Percentiles rank a stretch among this genome's conserved stretches.
Conservation (phyloP, 2,888 invertebrate genomes). For the Idaea aversata region DNA sequence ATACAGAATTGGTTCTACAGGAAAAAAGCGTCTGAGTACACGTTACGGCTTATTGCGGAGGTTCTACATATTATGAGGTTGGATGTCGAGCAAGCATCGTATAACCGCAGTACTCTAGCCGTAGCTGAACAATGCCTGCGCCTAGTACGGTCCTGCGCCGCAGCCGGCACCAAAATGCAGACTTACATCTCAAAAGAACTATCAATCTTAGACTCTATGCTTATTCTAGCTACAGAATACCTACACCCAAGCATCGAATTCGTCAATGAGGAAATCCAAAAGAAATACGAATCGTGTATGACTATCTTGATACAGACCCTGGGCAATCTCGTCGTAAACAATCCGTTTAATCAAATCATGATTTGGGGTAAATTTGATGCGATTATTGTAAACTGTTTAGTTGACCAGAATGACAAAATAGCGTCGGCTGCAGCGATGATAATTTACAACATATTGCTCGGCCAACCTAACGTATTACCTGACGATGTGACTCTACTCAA, state of each 20-base stretch:
- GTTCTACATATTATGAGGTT: conserved; percentile 74
- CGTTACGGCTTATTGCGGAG: conserved; percentile 73
- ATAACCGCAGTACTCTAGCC: conserved; percentile 72
- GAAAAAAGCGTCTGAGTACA: conserved; percentile 77
- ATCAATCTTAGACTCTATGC: conserved; percentile 72
- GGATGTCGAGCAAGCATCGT: conserved; percentile 72
- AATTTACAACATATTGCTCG: conserved; percentile 80
- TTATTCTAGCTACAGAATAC: conserved; percentile 69
- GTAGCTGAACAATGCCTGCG: conserved; percentile 77
- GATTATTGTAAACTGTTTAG: conserved; percentile 65
- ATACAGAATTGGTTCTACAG: conserved; percentile 43
- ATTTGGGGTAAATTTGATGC: conserved; percentile 78
- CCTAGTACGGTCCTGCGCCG: conserved; percentile 76
- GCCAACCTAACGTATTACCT: conserved; percentile 73
- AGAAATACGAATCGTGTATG: conserved; percentile 73
- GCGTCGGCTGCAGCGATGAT: conserved; percentile 81
- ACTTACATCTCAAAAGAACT: conserved; percentile 76
- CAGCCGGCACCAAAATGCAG: conserved; percentile 76
- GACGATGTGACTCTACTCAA: conserved; percentile 72
- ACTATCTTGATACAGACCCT: conserved; percentile 78
- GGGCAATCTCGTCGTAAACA: conserved; percentile 79
- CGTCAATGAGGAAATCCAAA: conserved; percentile 68
- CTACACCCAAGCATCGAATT: conserved; percentile 70
- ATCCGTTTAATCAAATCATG: conserved; percentile 75
- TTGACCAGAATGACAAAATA: conserved; percentile 75